Evolutionary conservation across 2,797 vertebrate species (phyloP).

Genomic region (Mormyrus hasselquistii): DNA sequence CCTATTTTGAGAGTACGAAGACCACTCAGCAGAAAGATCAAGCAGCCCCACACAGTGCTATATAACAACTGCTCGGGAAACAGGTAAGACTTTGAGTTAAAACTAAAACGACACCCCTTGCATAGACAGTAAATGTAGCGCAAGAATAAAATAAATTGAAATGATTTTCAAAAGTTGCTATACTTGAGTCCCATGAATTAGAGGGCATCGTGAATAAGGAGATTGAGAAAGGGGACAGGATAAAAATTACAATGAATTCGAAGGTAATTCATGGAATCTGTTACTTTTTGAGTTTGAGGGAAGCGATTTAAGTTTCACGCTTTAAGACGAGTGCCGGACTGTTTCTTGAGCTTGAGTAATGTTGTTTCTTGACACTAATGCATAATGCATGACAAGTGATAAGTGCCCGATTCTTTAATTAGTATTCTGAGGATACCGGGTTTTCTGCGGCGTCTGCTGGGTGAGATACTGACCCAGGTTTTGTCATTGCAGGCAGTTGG

Average conservation of each 20-base stretch:
- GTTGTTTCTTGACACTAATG: neutral
- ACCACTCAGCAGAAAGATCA: neutral
- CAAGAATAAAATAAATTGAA: neutral
- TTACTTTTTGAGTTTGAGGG: neutral
- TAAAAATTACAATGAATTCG: neutral
- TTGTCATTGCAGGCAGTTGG: slow-evolving; percentile 20
- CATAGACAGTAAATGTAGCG: neutral
- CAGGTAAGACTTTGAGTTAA: slow-evolving; percentile 13
- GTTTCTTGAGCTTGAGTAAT: neutral
- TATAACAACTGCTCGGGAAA: slow-evolving; percentile 1
- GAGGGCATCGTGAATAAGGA: neutral
- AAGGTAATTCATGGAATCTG: neutral
- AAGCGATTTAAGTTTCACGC: neutral
- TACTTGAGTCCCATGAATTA: neutral
- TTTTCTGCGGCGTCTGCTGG: slow-evolving; percentile 56
- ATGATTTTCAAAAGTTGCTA: neutral
- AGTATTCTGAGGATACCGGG: slow-evolving; percentile 59
- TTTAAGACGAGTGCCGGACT: neutral
- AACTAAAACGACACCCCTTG: neutral
- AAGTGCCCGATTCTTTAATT: slow-evolving; percentile 50
- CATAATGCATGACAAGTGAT: slow-evolving; percentile 25
- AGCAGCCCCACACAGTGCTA: neutral
- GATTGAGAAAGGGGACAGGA: neutral
- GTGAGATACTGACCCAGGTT: slow-evolving; percentile 39
- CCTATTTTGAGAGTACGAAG: neutral